Evolutionary conservation across 1,140 invertebrate species (phyloP), one percentile per base, ranked within the genome.

Genomic region (Zelostemma sp.): DNA sequence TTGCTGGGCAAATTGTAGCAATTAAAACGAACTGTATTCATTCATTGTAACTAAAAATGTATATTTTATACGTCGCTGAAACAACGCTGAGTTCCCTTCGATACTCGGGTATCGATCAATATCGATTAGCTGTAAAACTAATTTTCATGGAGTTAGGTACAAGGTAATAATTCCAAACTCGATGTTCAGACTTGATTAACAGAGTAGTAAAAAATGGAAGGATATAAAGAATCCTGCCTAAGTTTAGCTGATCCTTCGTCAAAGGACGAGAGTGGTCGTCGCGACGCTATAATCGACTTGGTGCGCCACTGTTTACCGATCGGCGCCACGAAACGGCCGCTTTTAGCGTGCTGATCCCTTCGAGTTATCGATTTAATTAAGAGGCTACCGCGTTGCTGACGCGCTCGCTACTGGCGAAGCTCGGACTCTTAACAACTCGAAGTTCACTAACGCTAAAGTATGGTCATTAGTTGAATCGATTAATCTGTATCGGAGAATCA

Each of bases 281-380:
- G 56, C 28, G 63, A 53, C 51, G 12, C 9, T 40, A 65, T 65
- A 63, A 73, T 63, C 50, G 61, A 65, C 59, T 31, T 9, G 16
- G 56, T 49, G 46, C 50, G 62, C 47, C 45, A 17, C 31, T 74
- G 70, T 78, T 74, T 74, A 40, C 65, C 61, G 50, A 73, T 71
- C 63, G 63, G 55, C 58, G 60, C 48, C 58, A 69, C 56, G 38
- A 25, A 50, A 56, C 57, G 56, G 33, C 50, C 51, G 19, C 57
- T 60, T 51, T 25, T 19, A 47, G 57, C 51, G 25, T 15, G 45
- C 33, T 50, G 58, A 58, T 60, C 70, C 63, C 60, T 61, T 62
- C 74, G 57, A 68, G 67, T 75, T 75, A 76, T 78, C 70, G 76
- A 76, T 78, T 78, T 76, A 76, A 78, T 78, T 75, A 76, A 75